Base-by-base conservation (phyloP, 2,113 vertebrate genomes). In the Baryphthengus martii region DNA sequence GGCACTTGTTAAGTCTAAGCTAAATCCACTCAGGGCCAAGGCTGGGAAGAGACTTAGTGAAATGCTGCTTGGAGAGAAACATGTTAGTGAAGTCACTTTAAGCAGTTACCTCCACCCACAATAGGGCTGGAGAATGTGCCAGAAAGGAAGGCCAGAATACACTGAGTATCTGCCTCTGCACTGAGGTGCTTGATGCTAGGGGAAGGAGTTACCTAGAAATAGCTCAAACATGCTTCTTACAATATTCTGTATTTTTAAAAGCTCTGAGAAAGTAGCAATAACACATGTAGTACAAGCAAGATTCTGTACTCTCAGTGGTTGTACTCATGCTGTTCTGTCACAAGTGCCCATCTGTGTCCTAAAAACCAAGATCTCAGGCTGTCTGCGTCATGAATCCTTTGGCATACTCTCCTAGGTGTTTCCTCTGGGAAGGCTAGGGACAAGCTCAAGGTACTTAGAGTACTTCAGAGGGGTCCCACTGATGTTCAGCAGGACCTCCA, bases 81-180 rank as follows among this genome's bases (percentile, higher is more conserved):
- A 2, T 55, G 78, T 3, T 19, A 31, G 7, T 6, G 35, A 26
- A 63, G 6, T 26, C 53, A 3, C 45, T 29, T 25, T 9, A 28
- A 76, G 29, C 28, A 63, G 68, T 58, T 63, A 44, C 37, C 37
- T 77, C 40, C 31, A 47, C 55, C 49, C 21, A 50, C 3, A 1
- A 1, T 0, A 31, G 35, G 49, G 72, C 39, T 62, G n/a, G 39
- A 55, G 42, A 24, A 76, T 0, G 1, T 21, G 16, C 17, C 52
- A 58, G 67, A 29, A 47, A 18, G n/a, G 16, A 55, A 58, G 15
- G 19, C 21, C 37, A 8, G 35, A 35, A 33, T 3, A 11, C 39
- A 37, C 9, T 1, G 5, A 61, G 10, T 20, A 12, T 37, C 66
- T 85, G 42, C 39, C 71, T 16, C 39, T 39, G 23, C 68, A 11